Evolutionary conservation across 1,140 invertebrate species (phyloP).

Genomic region (Neocloeon triangulifer): DNA sequence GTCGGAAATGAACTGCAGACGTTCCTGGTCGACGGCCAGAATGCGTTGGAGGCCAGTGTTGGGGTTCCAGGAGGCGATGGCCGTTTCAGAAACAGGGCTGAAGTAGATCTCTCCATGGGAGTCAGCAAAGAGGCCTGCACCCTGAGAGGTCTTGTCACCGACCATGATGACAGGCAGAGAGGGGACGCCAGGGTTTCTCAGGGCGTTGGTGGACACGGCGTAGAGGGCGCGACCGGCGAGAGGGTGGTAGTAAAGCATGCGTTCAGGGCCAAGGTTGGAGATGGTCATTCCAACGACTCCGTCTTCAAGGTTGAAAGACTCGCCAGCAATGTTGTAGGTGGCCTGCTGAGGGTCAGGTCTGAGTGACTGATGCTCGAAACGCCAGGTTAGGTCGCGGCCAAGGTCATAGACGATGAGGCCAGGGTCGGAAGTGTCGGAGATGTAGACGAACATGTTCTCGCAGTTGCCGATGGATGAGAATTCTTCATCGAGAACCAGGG

Average conservation of each 20-base stretch:
- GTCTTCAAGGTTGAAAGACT: constrained; percentile 51
- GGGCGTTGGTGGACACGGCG: constrained; percentile 42
- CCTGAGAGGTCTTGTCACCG: constrained; percentile 59
- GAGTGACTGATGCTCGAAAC: constrained; percentile 51
- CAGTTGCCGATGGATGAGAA: constrained; percentile 22
- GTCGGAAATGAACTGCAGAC: constrained; percentile 50
- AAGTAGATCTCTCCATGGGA: constrained; percentile 42
- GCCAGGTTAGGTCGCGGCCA: constrained; percentile 43
- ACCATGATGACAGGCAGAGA: constrained; percentile 45
- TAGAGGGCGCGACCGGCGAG: constrained; percentile 61
- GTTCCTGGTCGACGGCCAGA: constrained; percentile 37
- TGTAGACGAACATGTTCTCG: constrained; percentile 52
- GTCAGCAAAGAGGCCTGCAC: constrained; percentile 42
- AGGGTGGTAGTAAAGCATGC: constrained; percentile 51
- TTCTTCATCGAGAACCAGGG: constrained; percentile 46
- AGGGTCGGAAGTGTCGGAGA: constrained; percentile 51
- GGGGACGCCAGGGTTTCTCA: constrained; percentile 38
- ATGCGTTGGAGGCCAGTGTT: constrained; percentile 13
- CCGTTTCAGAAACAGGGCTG: constrained; percentile 49
- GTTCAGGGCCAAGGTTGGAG: constrained; percentile 21
- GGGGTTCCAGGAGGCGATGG: constrained; percentile 42
- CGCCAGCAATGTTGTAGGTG: constrained; percentile 28
- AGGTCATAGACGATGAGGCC: constrained; percentile 52
- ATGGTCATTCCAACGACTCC: constrained; percentile 56
- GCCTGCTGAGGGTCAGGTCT: constrained; percentile 54